Base-by-base conservation (phyloP, 2,113 vertebrate genomes). In the Actenoides lindsayi region DNA sequence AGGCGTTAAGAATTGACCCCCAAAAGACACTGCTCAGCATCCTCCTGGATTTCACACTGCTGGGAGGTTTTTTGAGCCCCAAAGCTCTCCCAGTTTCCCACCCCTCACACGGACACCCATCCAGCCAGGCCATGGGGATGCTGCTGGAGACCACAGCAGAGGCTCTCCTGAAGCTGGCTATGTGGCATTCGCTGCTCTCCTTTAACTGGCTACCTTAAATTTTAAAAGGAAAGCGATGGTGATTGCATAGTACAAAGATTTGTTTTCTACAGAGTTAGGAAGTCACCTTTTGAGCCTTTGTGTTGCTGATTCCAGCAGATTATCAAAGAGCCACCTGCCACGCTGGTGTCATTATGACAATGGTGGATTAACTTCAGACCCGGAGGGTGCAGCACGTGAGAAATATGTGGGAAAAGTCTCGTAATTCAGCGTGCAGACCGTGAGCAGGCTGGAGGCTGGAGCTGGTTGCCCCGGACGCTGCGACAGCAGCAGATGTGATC, bases 111-210 rank as follows among this genome's bases (percentile, higher is more conserved):
- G 44, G 7, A 19, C 33, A 9, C 46, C 33, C 7, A 5, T 33
- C 31, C 37, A 9, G 5, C 1, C 3, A 42, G 54, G n/a, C 69
- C 42, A 0, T 0, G 11, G 31, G 12, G 42, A 35, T 3, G 33
- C 16, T 21, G 17, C 1, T 12, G 28, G 50, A 37, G 33, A 5
- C 13, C 33, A 5, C 42, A 39, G n/a, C 56, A 11, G 21, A 44
- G n/a, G 46, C 35, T 88, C 9, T 31, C 27, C 77, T 2, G 9
- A 1, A 25, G 54, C 20, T 37, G 62, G 10, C 9, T 31, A 0
- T 5, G 1, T 1, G 1, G 7, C 11, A 6, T 0, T 21, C 10
- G 0, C 2, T 10, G 16, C 5, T n/a, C 6, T 39, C 27, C 41
- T 51, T 17, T 35, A 39, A 30, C 15, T 15, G 17, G 4, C 28